These are phyloP conservation scores for Temnothorax longispinosus DNA, from an alignment of 1,140 invertebrate species.

Conservation along the genomic window DNA sequence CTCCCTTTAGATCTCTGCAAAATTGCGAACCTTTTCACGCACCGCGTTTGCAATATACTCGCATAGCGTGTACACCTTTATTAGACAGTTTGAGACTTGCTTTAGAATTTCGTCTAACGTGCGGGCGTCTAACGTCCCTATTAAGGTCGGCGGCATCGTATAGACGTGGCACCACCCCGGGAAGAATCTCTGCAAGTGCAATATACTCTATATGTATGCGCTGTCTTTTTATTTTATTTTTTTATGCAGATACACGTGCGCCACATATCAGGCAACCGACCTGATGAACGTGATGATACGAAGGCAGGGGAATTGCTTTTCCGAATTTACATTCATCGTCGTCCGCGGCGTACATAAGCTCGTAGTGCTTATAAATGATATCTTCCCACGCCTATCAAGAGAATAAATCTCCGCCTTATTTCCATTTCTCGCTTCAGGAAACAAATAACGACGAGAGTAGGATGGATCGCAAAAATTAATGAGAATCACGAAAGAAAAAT, in stretches of 20 bases:
- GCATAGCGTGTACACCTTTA: constrained; percentile 73
- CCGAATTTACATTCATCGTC: constrained; percentile 52
- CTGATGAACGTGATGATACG: constrained; percentile 71
- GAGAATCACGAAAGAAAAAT: not conserved
- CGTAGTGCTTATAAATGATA: constrained; percentile 74
- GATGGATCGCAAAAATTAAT: not conserved
- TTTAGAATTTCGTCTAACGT: constrained; percentile 65
- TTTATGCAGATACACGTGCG: not conserved
- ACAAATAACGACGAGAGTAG: not conserved
- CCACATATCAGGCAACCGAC: constrained; percentile 52
- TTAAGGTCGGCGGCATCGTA: constrained; percentile 64
- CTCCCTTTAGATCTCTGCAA: not conserved
- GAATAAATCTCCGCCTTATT: constrained; percentile 3
- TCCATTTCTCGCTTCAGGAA: not conserved
- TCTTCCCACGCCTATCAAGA: constrained; percentile 72
- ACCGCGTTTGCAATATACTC: constrained; percentile 60
- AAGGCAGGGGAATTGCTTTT: constrained; percentile 68
- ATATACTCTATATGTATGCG: constrained; percentile 11
- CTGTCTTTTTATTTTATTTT: not conserved
- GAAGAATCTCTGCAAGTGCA: constrained; percentile 71
- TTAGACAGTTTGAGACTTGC: constrained; percentile 70
- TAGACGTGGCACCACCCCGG: constrained; percentile 66
- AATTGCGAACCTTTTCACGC: constrained; percentile 38
- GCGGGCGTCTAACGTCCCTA: constrained; percentile 61
- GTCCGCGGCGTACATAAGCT: constrained; percentile 47